phyloP scores from a whole-genome alignment of 1,140 invertebrate species.

The Aphis craccivora region DNA sequence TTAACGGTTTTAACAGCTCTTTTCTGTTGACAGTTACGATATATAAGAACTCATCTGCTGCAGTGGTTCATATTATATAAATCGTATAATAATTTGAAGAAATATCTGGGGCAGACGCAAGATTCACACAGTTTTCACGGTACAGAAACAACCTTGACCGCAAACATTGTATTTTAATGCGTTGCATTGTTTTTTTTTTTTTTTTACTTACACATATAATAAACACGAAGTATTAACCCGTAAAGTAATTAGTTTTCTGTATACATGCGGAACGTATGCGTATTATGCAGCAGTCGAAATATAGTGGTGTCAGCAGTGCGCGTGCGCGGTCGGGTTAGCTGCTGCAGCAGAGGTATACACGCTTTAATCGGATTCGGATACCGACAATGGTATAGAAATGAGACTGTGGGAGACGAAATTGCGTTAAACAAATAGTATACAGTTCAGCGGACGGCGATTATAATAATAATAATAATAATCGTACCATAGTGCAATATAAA shows the following conservation, averaged over 20 bases:
- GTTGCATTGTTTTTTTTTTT: constrained; percentile 23
- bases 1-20: background rate
- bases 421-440: constrained; percentile 18
- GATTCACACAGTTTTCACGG: constrained; percentile 48
- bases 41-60: background rate
- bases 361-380: constrained; percentile 15
- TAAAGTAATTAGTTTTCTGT: background rate
- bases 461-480: background rate
- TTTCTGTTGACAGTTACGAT: background rate
- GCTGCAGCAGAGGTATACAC: background rate
- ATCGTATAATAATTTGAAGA: background rate
- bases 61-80: background rate
- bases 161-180: constrained; percentile 15
- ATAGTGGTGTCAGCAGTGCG: background rate
- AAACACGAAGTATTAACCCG: background rate
- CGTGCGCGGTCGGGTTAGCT: background rate
- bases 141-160: constrained; percentile 23
- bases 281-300: background rate
- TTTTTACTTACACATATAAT: background rate
- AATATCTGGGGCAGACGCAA: constrained; percentile 12
- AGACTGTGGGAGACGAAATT: background rate
- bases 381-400: background rate
- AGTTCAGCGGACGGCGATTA: background rate
- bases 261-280: background rate
- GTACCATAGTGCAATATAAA: background rate